Base-by-base conservation (phyloP, 2,888 invertebrate genomes). In the Pinctada fucata region DNA sequence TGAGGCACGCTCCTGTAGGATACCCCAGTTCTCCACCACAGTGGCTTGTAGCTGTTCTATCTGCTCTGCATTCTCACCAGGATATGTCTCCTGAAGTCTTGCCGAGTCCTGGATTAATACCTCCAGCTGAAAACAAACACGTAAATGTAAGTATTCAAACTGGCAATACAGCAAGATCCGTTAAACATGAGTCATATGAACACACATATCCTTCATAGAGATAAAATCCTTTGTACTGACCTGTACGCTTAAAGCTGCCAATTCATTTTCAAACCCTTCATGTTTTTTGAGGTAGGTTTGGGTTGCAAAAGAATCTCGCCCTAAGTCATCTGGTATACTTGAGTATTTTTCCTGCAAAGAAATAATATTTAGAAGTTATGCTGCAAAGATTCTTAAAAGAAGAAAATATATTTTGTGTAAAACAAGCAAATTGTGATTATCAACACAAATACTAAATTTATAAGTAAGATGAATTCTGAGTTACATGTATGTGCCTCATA, bases 21-120 rank as follows among this genome's bases (percentile, higher is more conserved):
- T 95, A 77, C 95, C 95, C 98, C 99, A 99, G 76, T 97, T 97
- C 2, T 96, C 95, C 0, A 96, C 94, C 0, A 99, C 96, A 3
- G 96, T 95, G 63, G 95, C 95, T 92, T 98, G 97, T 88, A 98
- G 96, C 84, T 96, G 95, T 31, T 95, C 95, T 79, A 99, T 97
- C 89, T 97, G 97, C 69, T 95, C 95, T 0, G 97, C 97, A 93
- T 99, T 99, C 75, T 95, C 96, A 1, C 97, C 97, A 0, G 98
- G 98, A 93, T 98, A 99, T 58, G 96, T 94, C 71, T 90, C 88
- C 92, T 97, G 97, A 65, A 99, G 94, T 73, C 97, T 95, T 0
- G 96, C 95, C 0, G 98, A 97, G 92, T 99, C 99, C 89, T 99
- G 98, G 72, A 98, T 96, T 2, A 99, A 93, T 1, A 98, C 95